Base-by-base conservation (phyloP, 2,113 vertebrate genomes). In the Ammodytes marinus region DNA sequence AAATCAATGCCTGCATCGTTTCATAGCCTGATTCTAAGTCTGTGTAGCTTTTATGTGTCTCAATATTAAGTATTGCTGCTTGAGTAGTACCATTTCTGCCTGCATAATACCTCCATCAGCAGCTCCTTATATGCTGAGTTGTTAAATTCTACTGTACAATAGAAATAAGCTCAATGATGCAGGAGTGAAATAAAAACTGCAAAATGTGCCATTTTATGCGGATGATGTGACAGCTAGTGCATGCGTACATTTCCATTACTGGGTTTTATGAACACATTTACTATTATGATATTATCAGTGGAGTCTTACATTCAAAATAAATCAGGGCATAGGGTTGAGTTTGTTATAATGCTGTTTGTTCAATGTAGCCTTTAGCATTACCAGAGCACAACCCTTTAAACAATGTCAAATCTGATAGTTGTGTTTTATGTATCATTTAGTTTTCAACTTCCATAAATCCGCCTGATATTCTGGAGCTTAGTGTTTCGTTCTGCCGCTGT, bases 41-140 rank as follows among this genome's bases (percentile, higher is more conserved):
- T 27, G 54, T 80, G 53, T 60, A 64, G 63, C 45, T 77, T 58
- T 79, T 60, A 79, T 65, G 60, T 59, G 69, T 79, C 47, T 39
- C 60, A 46, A 9, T 47, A 5, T 64, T 66, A 68, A 54, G 13
- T 57, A 45, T 37, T 17, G 53, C 59, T 45, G 50, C 57, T 55
- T 13, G 35, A 27, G 27, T 27, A 78, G 55, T 52, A 40, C 42
- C 0, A 0, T 54, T 67, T 69, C 71, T 54, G 27, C 9, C 63
- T 76, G 72, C 71, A 52, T 70, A 84, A 80, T 55, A 19, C 59
- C 66, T 73, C 49, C 74, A 77, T 74, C 73, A 76, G 57, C 58
- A 19, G 68, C 72, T 70, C 60, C 69, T 86, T 69, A 78, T 86
- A 66, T 78, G 47, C 72, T 17, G 40, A 76, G 63, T 42, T 13